A percentile compares a stretch with the other conserved stretches of the same genome.
phyloP scores from a whole-genome alignment of 2,113 vertebrate species.

The Desmodus rotundus region DNA sequence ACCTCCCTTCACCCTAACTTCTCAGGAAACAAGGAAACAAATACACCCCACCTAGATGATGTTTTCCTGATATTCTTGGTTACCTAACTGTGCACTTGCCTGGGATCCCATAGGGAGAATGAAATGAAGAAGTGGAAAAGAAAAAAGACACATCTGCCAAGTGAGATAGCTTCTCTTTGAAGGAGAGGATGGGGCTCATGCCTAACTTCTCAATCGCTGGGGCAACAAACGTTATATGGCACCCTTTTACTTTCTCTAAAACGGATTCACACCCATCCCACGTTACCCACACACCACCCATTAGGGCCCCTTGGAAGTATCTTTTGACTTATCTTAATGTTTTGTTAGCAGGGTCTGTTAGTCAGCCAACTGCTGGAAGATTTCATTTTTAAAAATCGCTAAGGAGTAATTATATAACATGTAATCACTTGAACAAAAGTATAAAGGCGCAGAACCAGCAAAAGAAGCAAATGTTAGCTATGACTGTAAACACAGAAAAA shows the following conservation, averaged over 20 bases:
- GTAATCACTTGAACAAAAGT: neutral
- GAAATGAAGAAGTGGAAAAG: neutral
- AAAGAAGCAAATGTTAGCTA: neutral
- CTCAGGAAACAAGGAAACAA: conserved; percentile 58
- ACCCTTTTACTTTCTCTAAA: neutral
- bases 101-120: neutral
- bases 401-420: neutral
- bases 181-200: neutral
- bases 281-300: accelerated
- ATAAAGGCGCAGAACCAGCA: neutral
- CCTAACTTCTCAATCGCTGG: neutral
- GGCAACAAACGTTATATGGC: accelerated
- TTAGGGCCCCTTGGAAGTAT: neutral
- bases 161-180: neutral
- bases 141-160: neutral
- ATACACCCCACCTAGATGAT: neutral
- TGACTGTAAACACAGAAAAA: neutral
- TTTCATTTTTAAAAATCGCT: neutral
- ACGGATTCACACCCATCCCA: accelerated
- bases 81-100: neutral
- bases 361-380: neutral
- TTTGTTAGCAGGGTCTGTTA: neutral
- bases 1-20: conserved; percentile 12
- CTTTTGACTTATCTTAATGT: neutral
- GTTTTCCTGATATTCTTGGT: conserved; percentile 2